Evolutionary conservation across 2,113 vertebrate species (phyloP).

Genomic region (Epinephelus lanceolatus): DNA sequence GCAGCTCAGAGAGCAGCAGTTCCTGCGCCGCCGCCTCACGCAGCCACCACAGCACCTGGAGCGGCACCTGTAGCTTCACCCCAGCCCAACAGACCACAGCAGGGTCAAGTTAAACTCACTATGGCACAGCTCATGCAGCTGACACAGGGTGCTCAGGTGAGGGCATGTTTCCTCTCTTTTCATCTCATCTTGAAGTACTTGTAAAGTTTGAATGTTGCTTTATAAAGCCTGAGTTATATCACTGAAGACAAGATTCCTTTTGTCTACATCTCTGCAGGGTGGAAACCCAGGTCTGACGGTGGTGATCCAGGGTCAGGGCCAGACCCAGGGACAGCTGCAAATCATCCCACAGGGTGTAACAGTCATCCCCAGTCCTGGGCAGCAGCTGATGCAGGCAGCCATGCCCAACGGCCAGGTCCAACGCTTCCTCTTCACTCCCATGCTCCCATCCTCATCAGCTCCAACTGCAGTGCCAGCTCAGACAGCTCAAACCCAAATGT

Average conservation of each 20-base stretch:
- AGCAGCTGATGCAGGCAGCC: slow-evolving; percentile 98
- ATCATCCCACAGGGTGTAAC: slow-evolving; percentile 97
- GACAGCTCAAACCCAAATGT: slow-evolving; percentile 39
- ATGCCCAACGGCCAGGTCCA: slow-evolving; percentile 98
- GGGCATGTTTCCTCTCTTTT: background rate
- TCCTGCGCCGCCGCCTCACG: slow-evolving; percentile 77
- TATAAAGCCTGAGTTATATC: background rate
- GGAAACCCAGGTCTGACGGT: slow-evolving; percentile 97
- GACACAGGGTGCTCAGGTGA: slow-evolving; percentile 94
- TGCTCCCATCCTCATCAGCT: slow-evolving; percentile 84
- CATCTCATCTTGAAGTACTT: background rate
- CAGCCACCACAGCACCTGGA: slow-evolving; percentile 57
- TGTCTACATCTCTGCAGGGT: slow-evolving; percentile 80
- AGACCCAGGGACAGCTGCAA: slow-evolving; percentile 98
- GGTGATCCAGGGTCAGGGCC: slow-evolving; percentile 98
- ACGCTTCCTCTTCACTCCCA: slow-evolving; percentile 96
- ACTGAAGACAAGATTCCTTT: background rate
- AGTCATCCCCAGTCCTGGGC: slow-evolving; percentile 94
- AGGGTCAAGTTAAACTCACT: slow-evolving; percentile 98
- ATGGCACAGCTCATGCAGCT: slow-evolving; percentile 98
- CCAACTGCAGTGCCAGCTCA: slow-evolving; percentile 39
- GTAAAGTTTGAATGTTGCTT: background rate
- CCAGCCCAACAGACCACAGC: slow-evolving; percentile 88
- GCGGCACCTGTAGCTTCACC: slow-evolving; percentile 68
- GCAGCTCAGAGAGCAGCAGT: slow-evolving; percentile 82